phyloP scores from a whole-genome alignment of 2,888 invertebrate genomes.

The Zootermopsis nevadensis region DNA sequence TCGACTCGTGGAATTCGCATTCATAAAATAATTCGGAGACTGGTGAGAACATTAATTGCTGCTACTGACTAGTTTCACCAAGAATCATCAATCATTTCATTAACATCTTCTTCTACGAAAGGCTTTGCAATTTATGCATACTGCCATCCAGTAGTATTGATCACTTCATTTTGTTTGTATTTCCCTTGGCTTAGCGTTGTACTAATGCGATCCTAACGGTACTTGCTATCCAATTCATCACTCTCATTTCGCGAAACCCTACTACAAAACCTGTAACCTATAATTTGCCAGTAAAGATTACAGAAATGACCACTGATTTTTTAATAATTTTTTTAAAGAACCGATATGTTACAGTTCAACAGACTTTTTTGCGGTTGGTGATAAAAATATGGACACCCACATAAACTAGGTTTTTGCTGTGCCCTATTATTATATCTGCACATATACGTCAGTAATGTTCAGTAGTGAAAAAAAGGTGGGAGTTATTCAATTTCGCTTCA shows the following conservation, averaged over 20 bases:
- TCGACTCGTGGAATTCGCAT: too few relatives aligned
- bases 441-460: background rate
- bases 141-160: background rate
- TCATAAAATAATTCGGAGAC: too few relatives aligned
- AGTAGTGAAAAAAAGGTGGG: background rate
- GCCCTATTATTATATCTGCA: constrained; percentile 15
- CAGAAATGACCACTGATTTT: background rate
- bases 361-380: background rate
- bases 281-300: background rate
- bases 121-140: background rate
- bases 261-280: background rate
- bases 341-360: background rate
- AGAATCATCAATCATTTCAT: background rate
- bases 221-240: background rate
- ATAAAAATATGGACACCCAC: background rate
- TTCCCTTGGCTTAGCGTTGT: background rate
- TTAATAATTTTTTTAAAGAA: background rate
- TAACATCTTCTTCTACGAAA: background rate
- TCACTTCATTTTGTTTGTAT: constrained; percentile 11
- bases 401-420: background rate
- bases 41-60: too few relatives aligned
- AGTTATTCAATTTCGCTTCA: background rate
- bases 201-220: constrained; percentile 6
- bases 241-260: background rate
- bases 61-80: background rate